Base-by-base conservation (phyloP, 2,888 invertebrate species). In the Cerceris ruficornis region DNA sequence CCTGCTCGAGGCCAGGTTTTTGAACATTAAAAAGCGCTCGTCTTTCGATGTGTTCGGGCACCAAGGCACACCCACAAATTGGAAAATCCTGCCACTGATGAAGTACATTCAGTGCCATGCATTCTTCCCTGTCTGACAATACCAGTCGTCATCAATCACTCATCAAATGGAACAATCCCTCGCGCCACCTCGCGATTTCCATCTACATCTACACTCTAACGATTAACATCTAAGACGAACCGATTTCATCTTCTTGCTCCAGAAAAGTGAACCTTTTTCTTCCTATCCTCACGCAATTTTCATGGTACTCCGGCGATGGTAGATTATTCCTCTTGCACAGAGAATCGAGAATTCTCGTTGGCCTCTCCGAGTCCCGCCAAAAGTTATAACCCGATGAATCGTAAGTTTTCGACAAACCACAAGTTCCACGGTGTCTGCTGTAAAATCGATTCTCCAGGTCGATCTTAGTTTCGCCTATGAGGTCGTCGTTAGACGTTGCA, bases 41-140 rank as follows among this genome's bases (percentile, higher is more conserved):
- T 0, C 97, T 96, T 92, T 99, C 98, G 7, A 99, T 96, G 92
- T 99, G 98, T 90, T 99, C 98, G 0, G 97, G 97, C 0, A 98
- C 97, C 50, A 98, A 92, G 66, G 93, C 93, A 85, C 95, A 95
- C 0, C 98, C 98, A 84, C 96, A 95, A 67, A 96, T 92, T 0
- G 97, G 96, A 75, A 98, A 93, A 74, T 96, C 95, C 2, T 96
- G 93, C 95, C 98, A 95, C 69, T 94, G 94, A 81, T 95, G 95
- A 67, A 98, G 93, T 0, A 96, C 95, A 67, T 94, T 94, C 69
- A 98, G 92, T 58, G 98, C 97, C 75, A 98, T 93, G 28, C 95
- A 94, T 92, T 98, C 96, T 80, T 95, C 94, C 2, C 93, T 91
- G 42, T 96, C 94, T 92, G 94, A 28, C 28, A 93, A 77, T 87